phyloP scores from a whole-genome alignment of 1,140 invertebrate genomes.

The Drosophila subobscura region DNA sequence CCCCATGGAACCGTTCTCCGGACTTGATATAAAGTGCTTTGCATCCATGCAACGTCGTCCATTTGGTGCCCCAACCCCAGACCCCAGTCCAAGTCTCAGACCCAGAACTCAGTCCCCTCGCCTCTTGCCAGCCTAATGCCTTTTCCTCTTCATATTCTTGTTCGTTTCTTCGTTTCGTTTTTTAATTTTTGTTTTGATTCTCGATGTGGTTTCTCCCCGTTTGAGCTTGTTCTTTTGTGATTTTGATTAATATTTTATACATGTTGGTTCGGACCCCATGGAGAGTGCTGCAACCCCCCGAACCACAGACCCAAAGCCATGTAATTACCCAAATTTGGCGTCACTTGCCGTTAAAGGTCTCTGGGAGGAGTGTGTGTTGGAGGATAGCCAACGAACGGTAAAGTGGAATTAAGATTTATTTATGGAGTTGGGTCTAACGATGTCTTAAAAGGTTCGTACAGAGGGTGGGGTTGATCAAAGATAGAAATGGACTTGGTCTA shows the following conservation, averaged over 20 bases:
- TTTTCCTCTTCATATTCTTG: slow-evolving; percentile 31
- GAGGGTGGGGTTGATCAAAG: neutral
- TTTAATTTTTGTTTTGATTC: slow-evolving; percentile 71
- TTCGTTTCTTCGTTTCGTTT: slow-evolving; percentile 33
- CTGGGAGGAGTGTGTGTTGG: slow-evolving; percentile 1
- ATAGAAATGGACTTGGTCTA: too few species aligned
- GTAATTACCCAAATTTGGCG: slow-evolving; percentile 80
- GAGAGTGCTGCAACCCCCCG: slow-evolving; percentile 39
- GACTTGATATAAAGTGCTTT: slow-evolving; percentile 69
- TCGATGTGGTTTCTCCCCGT: slow-evolving; percentile 7
- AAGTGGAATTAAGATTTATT: slow-evolving; percentile 60
- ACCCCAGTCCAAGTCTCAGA: neutral
- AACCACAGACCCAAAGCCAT: neutral
- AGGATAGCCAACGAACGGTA: slow-evolving; percentile 55
- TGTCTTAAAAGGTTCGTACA: slow-evolving; percentile 23
- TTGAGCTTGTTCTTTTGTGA: slow-evolving; percentile 51
- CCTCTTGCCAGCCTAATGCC: slow-evolving; percentile 36
- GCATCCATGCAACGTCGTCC: slow-evolving; percentile 66
- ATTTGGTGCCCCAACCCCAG: neutral
- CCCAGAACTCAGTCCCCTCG: neutral
- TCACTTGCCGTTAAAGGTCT: slow-evolving; percentile 74
- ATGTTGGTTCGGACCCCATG: slow-evolving; percentile 63
- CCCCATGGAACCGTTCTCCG: slow-evolving; percentile 48
- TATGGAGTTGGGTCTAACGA: slow-evolving; percentile 44
- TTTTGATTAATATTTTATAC: slow-evolving; percentile 79